Base-by-base conservation (phyloP, 2,113 vertebrate species). In the Myocastor coypus region DNA sequence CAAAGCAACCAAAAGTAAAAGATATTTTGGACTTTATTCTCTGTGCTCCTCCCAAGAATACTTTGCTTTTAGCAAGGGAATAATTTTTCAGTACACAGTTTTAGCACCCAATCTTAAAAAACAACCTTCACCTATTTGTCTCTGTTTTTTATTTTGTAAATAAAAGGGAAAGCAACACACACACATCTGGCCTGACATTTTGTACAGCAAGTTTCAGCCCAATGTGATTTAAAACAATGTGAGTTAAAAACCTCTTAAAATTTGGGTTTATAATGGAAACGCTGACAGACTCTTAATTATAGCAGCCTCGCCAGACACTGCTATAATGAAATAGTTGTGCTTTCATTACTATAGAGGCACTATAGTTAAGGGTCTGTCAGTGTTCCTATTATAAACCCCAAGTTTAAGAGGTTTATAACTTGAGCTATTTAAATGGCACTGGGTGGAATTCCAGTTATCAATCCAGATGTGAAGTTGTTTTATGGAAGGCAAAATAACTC, bases 251-350 rank as follows among this genome's bases (percentile, higher is more conserved):
- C 96, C 97, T 98, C 97, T 97, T 97, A 97, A 98, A 98, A 98
- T 97, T 94, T 98, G 98, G 97, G 98, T 98, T 98, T 98, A 98
- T 97, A 98, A 98, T 98, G 97, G 97, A 98, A 98, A 98, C 94
- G 97, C 97, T 98, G 98, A 98, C 98, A 98, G 96, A 97, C 97
- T 98, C 98, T 98, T 98, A 98, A 98, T 98, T 98, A 98, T 98
- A 97, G 97, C 96, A 98, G 97, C 98, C 94, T 92, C 96, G 95
- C 97, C 98, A 98, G 98, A 97, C 97, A 97, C 89, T 5, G 40
- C 96, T 96, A 19, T 20, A 98, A 96, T 94, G 97, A 98, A 98
- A 97, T 92, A 97, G 97, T 92, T 96, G 98, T 98, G 98, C 97
- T 98, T 97, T 98, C 97, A 64, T 97, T 98, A 84, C 98, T 96